Evolutionary conservation across 2,888 invertebrate species (phyloP), one percentile per base, ranked within the genome.

Genomic region (Hydraecia micacea): DNA sequence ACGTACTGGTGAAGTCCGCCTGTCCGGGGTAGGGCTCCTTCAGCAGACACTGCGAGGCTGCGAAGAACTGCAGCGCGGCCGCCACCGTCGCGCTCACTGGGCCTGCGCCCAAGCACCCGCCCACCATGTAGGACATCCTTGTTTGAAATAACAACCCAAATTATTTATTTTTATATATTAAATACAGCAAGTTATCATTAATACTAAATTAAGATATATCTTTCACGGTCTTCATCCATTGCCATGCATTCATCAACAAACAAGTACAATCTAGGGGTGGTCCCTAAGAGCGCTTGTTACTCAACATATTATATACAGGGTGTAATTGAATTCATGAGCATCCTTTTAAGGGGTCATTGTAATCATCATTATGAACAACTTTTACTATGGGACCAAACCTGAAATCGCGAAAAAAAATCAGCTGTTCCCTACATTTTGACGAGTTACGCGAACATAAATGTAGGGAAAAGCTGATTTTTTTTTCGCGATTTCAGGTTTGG

Each of bases 1-100:
- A 78, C 81, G 32, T 76, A 87, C 96, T 93, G 2, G 66, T 18
- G 13, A 94, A 75, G 9, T 81, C 36, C 0, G 93, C 92, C 1
- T 92, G 91, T 0, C 39, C 74, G 0, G 95, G 95, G 93, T 94
- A 96, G 6, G 92, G 83, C 79, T 95, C 95, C 4, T 85, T 75
- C 68, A 96, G 84, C 71, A 95, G 85, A 65, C 95, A 95, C 87
- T 95, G 95, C 13, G 95, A 88, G 1, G 94, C 93, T 2, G 95
- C 94, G 84, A 96, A 95, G 91, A 94, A 96, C 76, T 95, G 94
- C 74, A 96, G 87, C 39, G 96, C 94, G 0, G 95, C 94, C 0
- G 93, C 84, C 55, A 95, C 78, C 2, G 92, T 83, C 4, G 89
- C 81, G 0, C 92, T 91, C 46, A 90, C 90, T 4, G 90, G 84